phyloP scores from a whole-genome alignment of 2,113 vertebrate genomes.

The Tiliqua scincoides region DNA sequence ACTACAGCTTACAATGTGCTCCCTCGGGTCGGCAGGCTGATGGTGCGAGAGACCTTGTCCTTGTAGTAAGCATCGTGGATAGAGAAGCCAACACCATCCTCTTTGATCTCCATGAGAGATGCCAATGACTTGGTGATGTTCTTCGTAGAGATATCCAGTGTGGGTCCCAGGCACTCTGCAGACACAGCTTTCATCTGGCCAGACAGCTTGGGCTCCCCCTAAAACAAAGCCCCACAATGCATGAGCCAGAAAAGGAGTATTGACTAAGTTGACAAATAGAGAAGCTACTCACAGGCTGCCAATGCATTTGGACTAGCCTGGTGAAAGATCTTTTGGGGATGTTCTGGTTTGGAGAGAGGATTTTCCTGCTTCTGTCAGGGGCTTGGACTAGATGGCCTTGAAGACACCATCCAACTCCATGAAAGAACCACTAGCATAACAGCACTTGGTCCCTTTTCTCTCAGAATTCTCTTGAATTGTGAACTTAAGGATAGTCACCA shows the following conservation, averaged over 20 bases:
- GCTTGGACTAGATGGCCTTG: no score
- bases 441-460: not conserved
- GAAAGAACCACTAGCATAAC: not conserved
- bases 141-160: constrained; percentile 83
- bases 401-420: no score
- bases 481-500: not conserved
- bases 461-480: not conserved
- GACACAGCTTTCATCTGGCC: constrained; percentile 96
- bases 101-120: constrained; percentile 94
- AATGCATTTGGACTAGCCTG: not conserved
- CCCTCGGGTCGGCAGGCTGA: constrained; percentile 91
- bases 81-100: constrained; percentile 84
- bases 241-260: not conserved
- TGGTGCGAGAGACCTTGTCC: constrained; percentile 87
- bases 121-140: constrained; percentile 96
- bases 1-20: constrained; percentile 90
- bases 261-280: not conserved
- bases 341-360: no score
- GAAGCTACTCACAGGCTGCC: not conserved
- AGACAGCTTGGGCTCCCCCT: constrained; percentile 92
- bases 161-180: constrained; percentile 90
- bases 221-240: constrained; percentile 19
- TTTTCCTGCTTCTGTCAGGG: no score
- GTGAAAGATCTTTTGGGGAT: no score
- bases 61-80: constrained; percentile 82